Evolutionary conservation across 2,797 vertebrate genomes (phyloP).

Genomic region (Pseudotriccus pelzelni): DNA sequence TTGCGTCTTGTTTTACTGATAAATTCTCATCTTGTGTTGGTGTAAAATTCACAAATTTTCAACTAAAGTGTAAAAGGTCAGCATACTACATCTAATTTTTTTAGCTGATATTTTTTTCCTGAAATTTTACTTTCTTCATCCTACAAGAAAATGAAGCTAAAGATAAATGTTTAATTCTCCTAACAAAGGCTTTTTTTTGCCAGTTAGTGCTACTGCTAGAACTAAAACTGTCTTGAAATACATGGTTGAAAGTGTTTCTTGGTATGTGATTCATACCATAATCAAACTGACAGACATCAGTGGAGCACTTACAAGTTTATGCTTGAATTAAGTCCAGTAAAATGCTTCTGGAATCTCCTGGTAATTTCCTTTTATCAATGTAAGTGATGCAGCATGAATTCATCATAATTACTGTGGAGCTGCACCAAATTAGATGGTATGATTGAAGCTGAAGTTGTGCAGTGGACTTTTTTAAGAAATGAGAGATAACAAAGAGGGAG

Average conservation of each 20-base stretch:
- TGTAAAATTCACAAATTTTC: neutral
- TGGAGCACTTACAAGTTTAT: neutral
- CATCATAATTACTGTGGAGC: neutral
- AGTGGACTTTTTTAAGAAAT: neutral
- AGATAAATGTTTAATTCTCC: neutral
- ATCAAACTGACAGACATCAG: neutral
- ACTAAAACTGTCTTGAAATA: neutral
- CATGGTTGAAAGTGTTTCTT: neutral
- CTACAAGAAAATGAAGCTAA: neutral
- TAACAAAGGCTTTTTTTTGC: neutral
- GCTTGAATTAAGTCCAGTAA: constrained; percentile 5
- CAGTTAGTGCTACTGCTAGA: neutral
- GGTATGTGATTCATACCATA: neutral
- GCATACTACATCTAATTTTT: neutral
- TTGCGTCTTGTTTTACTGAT: neutral
- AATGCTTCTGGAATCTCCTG: constrained; percentile 1
- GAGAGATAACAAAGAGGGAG: neutral
- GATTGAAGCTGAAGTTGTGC: neutral
- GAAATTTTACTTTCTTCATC: neutral
- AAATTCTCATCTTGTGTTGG: neutral
- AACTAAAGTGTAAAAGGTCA: neutral
- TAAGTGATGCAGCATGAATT: neutral
- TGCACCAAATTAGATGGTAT: neutral
- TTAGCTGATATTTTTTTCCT: neutral
- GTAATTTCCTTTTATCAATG: neutral